Conservation (phyloP, 35 echinoderm and acorn worm genomes). For the Diadema setosum region DNA sequence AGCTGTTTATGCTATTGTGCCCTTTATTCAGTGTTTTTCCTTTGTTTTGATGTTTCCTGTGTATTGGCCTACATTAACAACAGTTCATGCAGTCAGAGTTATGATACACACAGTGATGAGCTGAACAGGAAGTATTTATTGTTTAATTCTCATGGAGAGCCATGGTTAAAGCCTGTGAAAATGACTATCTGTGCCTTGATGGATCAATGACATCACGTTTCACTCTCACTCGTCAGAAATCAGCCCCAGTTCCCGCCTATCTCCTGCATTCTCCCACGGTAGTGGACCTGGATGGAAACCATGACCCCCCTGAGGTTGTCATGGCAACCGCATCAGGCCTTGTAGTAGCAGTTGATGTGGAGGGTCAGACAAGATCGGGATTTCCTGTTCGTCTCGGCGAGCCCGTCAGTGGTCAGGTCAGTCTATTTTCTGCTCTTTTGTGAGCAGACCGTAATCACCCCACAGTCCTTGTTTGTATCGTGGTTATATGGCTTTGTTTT, state of each 20-base stretch:
- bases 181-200: no score
- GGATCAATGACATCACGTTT: no score
- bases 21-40: no score
- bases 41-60: no score
- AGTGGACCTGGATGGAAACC: conserved; percentile 45
- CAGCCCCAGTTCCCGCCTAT: conserved; percentile 54
- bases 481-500: not conserved
- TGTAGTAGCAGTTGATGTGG: conserved; percentile 35
- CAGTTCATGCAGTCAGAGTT: no score
- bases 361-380: conserved; percentile 24
- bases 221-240: conserved; percentile 33
- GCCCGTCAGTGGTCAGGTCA: conserved; percentile 72
- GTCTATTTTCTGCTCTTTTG: not conserved
- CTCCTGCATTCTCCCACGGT: conserved; percentile 62
- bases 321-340: conserved; percentile 60
- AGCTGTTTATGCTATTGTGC: no score
- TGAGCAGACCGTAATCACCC: not conserved
- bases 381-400: conserved; percentile 45
- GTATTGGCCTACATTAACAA: no score
- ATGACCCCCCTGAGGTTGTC: conserved; percentile 47
- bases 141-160: no score
- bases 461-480: no score
- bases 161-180: no score
- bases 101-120: no score
- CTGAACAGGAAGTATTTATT: no score